Evolutionary conservation across 2,797 vertebrate species (phyloP), one percentile per base, ranked within the genome.

Genomic region (Galaxias olidus): DNA sequence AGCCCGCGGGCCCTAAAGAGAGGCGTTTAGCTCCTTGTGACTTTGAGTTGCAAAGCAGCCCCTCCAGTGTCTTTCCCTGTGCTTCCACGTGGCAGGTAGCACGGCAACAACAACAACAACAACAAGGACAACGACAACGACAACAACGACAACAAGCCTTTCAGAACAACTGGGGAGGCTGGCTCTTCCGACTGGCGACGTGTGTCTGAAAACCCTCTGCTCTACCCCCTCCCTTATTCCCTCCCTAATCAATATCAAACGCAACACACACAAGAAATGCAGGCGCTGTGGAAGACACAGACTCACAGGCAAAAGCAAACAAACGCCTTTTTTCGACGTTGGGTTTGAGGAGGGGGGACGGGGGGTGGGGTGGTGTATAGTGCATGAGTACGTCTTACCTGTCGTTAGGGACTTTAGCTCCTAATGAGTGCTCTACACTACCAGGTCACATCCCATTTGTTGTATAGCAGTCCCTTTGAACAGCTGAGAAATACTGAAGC

Each of bases 381-480:
- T 88, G 86, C 91, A 84, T 86, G 85, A 86, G 88, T 90, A 84
- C 77, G 79, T 83, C 93, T 92, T 93, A 96, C 94, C 95, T 96
- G 94, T 94, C 94, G 90, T 92, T 90, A 84, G 92, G 87, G 90
- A 90, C 91, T 94, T 94, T 94, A 92, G 93, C 91, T 89, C 93
- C 92, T 98, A 98, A 96, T 96, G 94, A 97, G 93, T 90, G 93
- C 91, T 91, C 92, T 92, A 94, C 94, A 94, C 93, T 95, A 94
- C 94, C 93, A 92, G 94, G 94, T 96, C 94, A 96, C 93, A 96
- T 95, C 92, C 88, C 93, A 95, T 93, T 95, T 95, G 93, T 93
- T 93, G 92, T 90, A 94, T 93, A 92, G 75, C 82, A 94, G 92
- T 95, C 91, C 93, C 94, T 98, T 97, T 98, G 95, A 98, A 96